Evolutionary conservation across 2,113 vertebrate species (phyloP), one percentile per base, ranked within the genome.

Genomic region (Chaetodon auriga): DNA sequence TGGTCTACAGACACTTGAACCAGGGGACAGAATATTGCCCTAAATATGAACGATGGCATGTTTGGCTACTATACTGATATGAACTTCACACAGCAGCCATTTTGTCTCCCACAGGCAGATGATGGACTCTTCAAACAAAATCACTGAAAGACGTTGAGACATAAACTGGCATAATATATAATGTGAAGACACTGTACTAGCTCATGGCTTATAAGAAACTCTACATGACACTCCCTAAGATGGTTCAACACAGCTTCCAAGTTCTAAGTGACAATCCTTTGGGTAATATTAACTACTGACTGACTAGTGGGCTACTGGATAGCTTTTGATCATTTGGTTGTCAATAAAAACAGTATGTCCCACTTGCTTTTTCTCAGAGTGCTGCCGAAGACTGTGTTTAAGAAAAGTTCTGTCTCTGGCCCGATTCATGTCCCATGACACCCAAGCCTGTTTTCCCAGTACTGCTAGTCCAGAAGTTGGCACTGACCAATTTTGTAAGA

Each of bases 261-360:
- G 68, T 78, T 87, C 65, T 82, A 80, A 90, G 88, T n/a, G 79
- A 87, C 30, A 30, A 53, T 90, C 90, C 91, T 70, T 71, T 80
- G 89, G 79, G 91, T 81, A 65, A 89, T 82, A 90, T 83, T 74
- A 77, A 74, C 84, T 4, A 45, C 77, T 83, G 87, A 92, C 75
- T 81, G 90, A 91, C 69, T 82, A 53, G 83, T 75, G 78, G 49
- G 70, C 83, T 60, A 72, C 76, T 41, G 75, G 72, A 87, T n/a
- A 25, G 61, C 14, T 55, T 87, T 85, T 88, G 87, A 87, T 81
- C 71, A 72, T 62, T 68, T 73, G 38, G 77, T 62, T 89, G 87
- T 92, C 87, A 93, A 90, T 87, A 92, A 78, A 70, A 92, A 91
- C 83, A 84, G 48, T 41, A 25, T 65, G 74, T 77, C 71, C 78